Percentiles rank a stretch among this genome's conserved stretches.
These are phyloP conservation scores for Nemurella pictetii DNA, from an alignment of 2,888 invertebrate genomes.

Conservation along the genomic window DNA sequence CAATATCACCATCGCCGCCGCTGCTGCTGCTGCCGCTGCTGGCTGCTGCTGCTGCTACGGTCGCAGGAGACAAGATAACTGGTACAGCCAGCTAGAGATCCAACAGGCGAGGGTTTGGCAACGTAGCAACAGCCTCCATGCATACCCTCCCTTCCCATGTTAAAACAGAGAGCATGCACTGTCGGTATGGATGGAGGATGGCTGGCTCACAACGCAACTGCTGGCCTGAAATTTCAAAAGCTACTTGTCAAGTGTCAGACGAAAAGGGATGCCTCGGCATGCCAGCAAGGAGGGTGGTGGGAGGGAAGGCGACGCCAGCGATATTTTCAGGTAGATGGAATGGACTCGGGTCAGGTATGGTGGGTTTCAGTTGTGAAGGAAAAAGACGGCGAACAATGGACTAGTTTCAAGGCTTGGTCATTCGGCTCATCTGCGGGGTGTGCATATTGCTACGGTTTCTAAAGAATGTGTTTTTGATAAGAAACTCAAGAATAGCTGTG, in stretches of 20 bases:
- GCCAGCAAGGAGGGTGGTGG: slow-evolving; percentile 37
- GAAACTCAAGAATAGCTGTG: too few species aligned
- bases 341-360: not conserved
- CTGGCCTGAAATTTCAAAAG: slow-evolving; percentile 53
- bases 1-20: not conserved
- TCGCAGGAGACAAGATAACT: slow-evolving; percentile 5
- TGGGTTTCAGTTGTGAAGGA: not conserved
- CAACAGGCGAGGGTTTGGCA: not conserved
- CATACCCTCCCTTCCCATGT: slow-evolving; percentile 4
- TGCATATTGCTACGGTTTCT: not conserved
- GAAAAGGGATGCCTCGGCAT: slow-evolving; percentile 36
- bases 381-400: not conserved
- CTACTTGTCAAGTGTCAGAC: slow-evolving; percentile 55
- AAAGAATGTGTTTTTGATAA: not conserved
- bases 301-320: slow-evolving; percentile 44
- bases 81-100: slow-evolving; percentile 7
- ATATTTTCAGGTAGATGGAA: slow-evolving; percentile 43
- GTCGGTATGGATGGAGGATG: not conserved
- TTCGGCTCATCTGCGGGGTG: not conserved
- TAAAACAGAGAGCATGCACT: not conserved
- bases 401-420: not conserved
- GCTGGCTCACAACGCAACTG: slow-evolving; percentile 38
- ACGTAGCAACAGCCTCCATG: slow-evolving; percentile 11
- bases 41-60: not conserved
- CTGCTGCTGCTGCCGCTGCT: not conserved